Evolutionary conservation across 1,140 invertebrate species (phyloP).

Genomic region (Scaptomyza hsui): DNA sequence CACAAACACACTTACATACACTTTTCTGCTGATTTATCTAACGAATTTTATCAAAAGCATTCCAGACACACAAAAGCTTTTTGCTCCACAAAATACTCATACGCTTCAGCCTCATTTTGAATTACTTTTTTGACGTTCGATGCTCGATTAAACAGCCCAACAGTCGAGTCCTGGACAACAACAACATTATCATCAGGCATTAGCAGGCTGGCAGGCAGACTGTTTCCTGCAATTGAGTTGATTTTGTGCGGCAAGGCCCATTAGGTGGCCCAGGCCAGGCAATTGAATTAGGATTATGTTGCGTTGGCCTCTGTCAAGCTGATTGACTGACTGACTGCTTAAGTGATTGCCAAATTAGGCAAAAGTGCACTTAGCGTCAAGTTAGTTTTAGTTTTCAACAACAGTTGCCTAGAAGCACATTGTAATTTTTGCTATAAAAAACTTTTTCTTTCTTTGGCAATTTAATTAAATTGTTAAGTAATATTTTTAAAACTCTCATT

Average conservation of each 20-base stretch:
- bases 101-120: slow-evolving; percentile 24
- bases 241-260: slow-evolving; percentile 24
- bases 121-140: slow-evolving; percentile 64
- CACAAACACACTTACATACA: slow-evolving; percentile 33
- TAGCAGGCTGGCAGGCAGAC: background rate
- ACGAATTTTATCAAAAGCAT: slow-evolving; percentile 43
- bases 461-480: background rate
- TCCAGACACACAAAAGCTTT: slow-evolving; percentile 34
- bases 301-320: slow-evolving; percentile 30
- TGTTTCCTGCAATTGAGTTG: slow-evolving; percentile 37
- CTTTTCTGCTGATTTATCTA: slow-evolving; percentile 46
- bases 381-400: slow-evolving; percentile 15
- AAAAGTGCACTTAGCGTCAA: slow-evolving; percentile 61
- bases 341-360: slow-evolving; percentile 72
- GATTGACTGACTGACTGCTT: slow-evolving; percentile 48
- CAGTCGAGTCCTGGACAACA: slow-evolving; percentile 23
- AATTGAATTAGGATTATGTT: slow-evolving; percentile 66
- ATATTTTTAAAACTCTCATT: too few relatives aligned
- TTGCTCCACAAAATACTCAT: slow-evolving; percentile 14
- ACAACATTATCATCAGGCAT: slow-evolving; percentile 8
- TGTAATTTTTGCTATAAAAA: background rate
- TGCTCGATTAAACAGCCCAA: slow-evolving; percentile 61
- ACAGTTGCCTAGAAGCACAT: background rate
- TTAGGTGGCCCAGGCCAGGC: slow-evolving; percentile 39
- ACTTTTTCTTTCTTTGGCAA: background rate